Evolutionary conservation across 2,797 vertebrate species (phyloP), one percentile per base, ranked within the genome.

Genomic region (Spinibarbus caldwelli): DNA sequence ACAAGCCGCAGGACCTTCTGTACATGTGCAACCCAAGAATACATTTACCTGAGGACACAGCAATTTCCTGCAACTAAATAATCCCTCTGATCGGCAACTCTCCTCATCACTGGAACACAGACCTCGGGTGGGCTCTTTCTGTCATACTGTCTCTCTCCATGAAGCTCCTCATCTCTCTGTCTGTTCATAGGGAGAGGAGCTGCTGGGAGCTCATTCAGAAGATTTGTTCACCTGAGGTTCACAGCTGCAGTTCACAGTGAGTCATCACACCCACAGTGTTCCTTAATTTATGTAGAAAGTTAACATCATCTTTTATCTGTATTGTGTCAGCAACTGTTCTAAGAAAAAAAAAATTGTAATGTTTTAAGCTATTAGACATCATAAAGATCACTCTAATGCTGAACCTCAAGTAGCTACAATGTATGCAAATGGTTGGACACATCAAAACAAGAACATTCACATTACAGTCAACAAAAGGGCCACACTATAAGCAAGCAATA

Each of bases 1-100:
- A 93, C 87, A 86, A 92, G 87, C 92, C 94, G 70, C 29, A 43
- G 11, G 26, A 29, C 38, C 26, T 34, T 82, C 36, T 75, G 34
- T 64, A 59, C n/a, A 34, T 78, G 78, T 67, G 43, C 66, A n/a
- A 85, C 79, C 64, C 41, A 62, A 26, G 41, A 82, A 66, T 21
- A 83, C 87, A 87, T 87, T 84, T 67, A 59, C 75, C 59, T 36
- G 41, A 75, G 43, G 52, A 59, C 67, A 59, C 78, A 89, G 83
- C 87, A 87, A 84, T 77, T 91, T 90, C 89, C 92, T 91, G 89
- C 86, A 15, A 76, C 49, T 52, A 87, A 87, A 75, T 15, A 64
- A 80, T 71, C 49, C 59, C 52, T 75, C 68, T 83, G 64, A 83
- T 75, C 67, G 76, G 86, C 86, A 87, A 85, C 86, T 87, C 78